These are phyloP conservation scores for Chloroclysta siterata DNA, from an alignment of 2,888 invertebrate species.

Conservation along the genomic window DNA sequence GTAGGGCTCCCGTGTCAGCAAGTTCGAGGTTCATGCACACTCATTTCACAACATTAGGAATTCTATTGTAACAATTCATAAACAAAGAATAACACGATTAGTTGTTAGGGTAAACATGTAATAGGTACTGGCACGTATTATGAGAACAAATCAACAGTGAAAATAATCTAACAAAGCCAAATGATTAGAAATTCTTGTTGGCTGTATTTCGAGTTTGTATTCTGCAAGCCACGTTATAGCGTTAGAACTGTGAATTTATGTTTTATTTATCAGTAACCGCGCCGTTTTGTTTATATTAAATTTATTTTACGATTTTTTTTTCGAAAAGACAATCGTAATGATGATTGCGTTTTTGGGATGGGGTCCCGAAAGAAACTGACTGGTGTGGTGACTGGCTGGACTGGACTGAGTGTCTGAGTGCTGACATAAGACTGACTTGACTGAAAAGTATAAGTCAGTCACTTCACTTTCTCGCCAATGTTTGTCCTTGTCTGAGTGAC, in stretches of 20 bases:
- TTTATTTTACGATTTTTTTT: constrained; percentile 14
- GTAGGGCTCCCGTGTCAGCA: constrained; percentile 61
- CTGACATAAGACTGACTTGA: no score
- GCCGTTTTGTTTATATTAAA: constrained; percentile 27
- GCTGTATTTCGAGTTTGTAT: background rate
- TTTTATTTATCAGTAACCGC: constrained; percentile 6
- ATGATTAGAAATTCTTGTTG: constrained; percentile 48
- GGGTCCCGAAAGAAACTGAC: constrained; percentile 22
- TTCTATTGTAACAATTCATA: constrained; percentile 59
- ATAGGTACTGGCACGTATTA: constrained; percentile 48
- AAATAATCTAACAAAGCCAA: constrained; percentile 38
- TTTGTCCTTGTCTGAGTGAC: no score
- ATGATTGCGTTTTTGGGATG: no score
- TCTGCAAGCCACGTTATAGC: constrained; percentile 2
- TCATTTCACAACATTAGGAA: constrained; percentile 75
- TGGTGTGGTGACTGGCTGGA: no score
- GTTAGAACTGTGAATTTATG: constrained; percentile 1
- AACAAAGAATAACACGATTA: constrained; percentile 56
- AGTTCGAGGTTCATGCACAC: constrained; percentile 65
- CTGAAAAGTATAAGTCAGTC: no score
- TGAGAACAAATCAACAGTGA: constrained; percentile 55
- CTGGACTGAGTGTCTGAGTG: no score
- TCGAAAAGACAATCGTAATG: constrained; percentile 32
- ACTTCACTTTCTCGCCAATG: no score
- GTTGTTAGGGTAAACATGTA: constrained; percentile 61